Percentiles rank a stretch among this genome's conserved stretches.
Evolutionary conservation across 2,888 invertebrate species (phyloP).

Genomic region (Eupithecia insigniata): DNA sequence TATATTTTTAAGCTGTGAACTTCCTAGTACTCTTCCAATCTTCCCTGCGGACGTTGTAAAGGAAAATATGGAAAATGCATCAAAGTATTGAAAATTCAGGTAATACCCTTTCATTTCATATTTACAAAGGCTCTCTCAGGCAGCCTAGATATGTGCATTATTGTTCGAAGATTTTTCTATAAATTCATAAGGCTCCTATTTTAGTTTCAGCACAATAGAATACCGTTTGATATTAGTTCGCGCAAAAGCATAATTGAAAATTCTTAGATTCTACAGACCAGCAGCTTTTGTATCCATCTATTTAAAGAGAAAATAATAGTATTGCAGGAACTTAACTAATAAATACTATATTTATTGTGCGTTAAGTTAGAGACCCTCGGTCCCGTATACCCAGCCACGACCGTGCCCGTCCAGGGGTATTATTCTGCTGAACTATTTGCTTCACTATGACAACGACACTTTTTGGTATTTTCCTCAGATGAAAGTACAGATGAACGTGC

Average conservation of each 20-base stretch:
- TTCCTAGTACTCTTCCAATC: neutral
- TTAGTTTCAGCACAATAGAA: neutral
- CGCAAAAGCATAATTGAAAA: neutral
- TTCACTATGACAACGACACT: too few relatives aligned
- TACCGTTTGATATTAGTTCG: neutral
- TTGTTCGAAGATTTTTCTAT: neutral
- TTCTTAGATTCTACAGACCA: neutral
- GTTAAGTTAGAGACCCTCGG: too few relatives aligned
- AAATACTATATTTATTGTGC: neutral
- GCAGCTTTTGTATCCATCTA: neutral
- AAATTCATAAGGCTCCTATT: neutral
- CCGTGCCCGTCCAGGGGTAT: neutral
- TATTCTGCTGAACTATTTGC: too few relatives aligned
- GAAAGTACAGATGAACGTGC: too few relatives aligned
- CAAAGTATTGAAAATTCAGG: constrained; percentile 12
- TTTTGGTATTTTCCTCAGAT: too few relatives aligned
- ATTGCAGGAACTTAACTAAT: neutral
- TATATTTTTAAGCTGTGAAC: constrained; percentile 13
- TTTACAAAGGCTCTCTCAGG: constrained; percentile 5
- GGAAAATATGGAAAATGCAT: constrained; percentile 22
- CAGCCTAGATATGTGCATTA: neutral
- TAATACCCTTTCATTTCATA: constrained; percentile 6
- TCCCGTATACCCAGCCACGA: too few relatives aligned
- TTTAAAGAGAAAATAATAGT: neutral
- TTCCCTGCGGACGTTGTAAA: constrained; percentile 18